Percentiles rank a stretch among this genome's conserved stretches.
Conservation (phyloP, 1,140 invertebrate species). For the Oryctes rhinoceros region DNA sequence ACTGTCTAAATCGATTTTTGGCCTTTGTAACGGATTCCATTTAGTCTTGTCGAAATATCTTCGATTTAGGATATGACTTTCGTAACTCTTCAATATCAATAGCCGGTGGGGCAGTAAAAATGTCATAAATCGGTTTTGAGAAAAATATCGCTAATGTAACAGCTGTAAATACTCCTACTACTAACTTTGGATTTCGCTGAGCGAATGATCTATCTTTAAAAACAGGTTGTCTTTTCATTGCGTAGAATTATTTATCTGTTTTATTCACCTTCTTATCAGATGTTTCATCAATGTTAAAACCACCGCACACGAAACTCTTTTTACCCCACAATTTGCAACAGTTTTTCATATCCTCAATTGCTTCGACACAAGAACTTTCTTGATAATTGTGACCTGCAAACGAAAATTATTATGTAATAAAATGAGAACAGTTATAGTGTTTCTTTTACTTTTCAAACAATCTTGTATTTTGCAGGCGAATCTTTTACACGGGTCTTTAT, state of each 20-base stretch:
- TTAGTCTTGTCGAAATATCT: slow-evolving; percentile 41
- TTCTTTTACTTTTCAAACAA: slow-evolving; percentile 72
- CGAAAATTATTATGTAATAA: slow-evolving; percentile 39
- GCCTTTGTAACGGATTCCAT: slow-evolving; percentile 86
- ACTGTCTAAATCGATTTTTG: slow-evolving; percentile 73
- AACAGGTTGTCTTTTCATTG: slow-evolving; percentile 54
- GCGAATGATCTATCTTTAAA: slow-evolving; percentile 60
- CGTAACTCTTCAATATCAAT: slow-evolving; percentile 46
- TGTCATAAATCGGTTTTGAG: slow-evolving; percentile 75
- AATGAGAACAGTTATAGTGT: slow-evolving; percentile 23
- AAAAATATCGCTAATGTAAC: slow-evolving; percentile 67
- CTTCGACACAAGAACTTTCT: slow-evolving; percentile 67
- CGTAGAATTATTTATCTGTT: slow-evolving; percentile 49
- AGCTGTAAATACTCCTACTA: slow-evolving; percentile 63
- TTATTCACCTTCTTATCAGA: slow-evolving; percentile 45
- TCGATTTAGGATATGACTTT: slow-evolving; percentile 45
- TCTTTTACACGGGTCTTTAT: slow-evolving; percentile 77
- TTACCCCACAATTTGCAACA: slow-evolving; percentile 71
- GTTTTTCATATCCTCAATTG: slow-evolving; percentile 70
- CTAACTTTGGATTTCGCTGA: slow-evolving; percentile 65
- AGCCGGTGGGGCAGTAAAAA: slow-evolving; percentile 57
- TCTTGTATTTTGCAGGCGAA: slow-evolving; percentile 79
- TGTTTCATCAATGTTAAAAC: slow-evolving; percentile 65
- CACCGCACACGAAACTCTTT: slow-evolving; percentile 70
- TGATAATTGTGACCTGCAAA: slow-evolving; percentile 68